Evolutionary conservation across 2,113 vertebrate species (phyloP).

Genomic region (Lepisosteus osseus): DNA sequence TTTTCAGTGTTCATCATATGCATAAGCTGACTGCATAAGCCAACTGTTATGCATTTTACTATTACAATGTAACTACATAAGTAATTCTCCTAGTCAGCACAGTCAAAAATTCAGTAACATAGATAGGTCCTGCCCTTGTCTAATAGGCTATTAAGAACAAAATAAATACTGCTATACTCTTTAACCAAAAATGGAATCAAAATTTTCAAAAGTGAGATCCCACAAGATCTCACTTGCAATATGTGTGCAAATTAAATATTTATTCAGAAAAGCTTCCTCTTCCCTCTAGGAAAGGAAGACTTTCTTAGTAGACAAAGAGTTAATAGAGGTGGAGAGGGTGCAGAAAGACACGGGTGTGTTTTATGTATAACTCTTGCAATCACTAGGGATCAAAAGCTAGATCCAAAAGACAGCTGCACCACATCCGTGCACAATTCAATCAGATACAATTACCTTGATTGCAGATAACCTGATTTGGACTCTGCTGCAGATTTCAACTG

Average conservation of each 20-base stretch:
- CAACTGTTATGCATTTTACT: too few relatives aligned
- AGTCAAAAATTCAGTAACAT: too few relatives aligned
- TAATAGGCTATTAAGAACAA: too few relatives aligned
- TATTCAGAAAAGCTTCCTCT: not conserved
- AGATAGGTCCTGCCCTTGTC: too few relatives aligned
- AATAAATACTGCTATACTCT: too few relatives aligned
- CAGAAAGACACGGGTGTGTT: constrained; percentile 9
- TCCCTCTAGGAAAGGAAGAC: not conserved
- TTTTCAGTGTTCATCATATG: too few relatives aligned
- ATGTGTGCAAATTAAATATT: not conserved
- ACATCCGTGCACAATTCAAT: constrained; percentile 60
- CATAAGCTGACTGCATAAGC: too few relatives aligned
- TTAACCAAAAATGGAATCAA: too few relatives aligned
- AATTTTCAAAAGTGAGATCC: not conserved
- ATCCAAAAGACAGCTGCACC: constrained; percentile 58
- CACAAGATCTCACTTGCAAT: not conserved
- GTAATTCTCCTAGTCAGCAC: too few relatives aligned
- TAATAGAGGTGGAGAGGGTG: not conserved
- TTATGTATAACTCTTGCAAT: constrained; percentile 30
- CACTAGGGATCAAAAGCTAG: constrained; percentile 63
- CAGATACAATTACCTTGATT: constrained; percentile 74
- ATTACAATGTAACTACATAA: too few relatives aligned
- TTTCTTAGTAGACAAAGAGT: not conserved
- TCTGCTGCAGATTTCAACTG: constrained; percentile 41
- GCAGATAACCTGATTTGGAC: constrained; percentile 70